Base-by-base conservation (phyloP, 2,888 invertebrate genomes). In the Serripes groenlandicus region DNA sequence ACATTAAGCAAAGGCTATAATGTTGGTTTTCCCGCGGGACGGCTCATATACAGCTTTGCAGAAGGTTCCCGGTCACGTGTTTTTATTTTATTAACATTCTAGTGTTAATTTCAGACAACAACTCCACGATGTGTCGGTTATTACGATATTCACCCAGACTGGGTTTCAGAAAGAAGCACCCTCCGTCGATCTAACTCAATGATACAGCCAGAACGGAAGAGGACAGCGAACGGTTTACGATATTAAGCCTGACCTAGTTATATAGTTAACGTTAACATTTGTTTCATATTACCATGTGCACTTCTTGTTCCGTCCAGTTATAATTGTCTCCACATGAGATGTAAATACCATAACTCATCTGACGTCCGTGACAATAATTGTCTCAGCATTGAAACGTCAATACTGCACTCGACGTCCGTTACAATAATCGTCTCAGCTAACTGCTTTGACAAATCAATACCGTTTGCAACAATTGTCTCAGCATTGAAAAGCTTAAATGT, bases 71-170 rank as follows among this genome's bases (percentile, higher is more conserved):
- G n/a, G n/a, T n/a, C n/a, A n/a, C n/a, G n/a, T n/a, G n/a, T n/a
- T n/a, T n/a, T n/a, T n/a, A n/a, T 9, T 11, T 42, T 42, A 18
- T 11, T 42, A 42, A 42, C 52, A 68, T n/a, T n/a, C n/a, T n/a
- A n/a, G n/a, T n/a, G n/a, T 72, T 42, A 56, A 1, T 81, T 88
- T 11, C 88, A 91, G 91, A 86, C 85, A 32, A 91, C 91, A 28
- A 86, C 83, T 34, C 91, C 91, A 0, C 64, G 80, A 37, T 87
- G 88, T 62, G 75, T 79, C 1, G 91, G 91, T 5, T 88, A 91
- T 79, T 92, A 90, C 71, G 89, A 90, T 66, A 92, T 92, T 60
- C 91, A 92, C 72, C 91, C 91, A 0, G 91, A 92, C 82, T 92
- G 91, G 91, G 91, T 92, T 21, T 91, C 92, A 7, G 91, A 91